Evolutionary conservation across 2,888 invertebrate species (phyloP), one percentile per base, ranked within the genome.

Genomic region (Pristionchus arcanus): DNA sequence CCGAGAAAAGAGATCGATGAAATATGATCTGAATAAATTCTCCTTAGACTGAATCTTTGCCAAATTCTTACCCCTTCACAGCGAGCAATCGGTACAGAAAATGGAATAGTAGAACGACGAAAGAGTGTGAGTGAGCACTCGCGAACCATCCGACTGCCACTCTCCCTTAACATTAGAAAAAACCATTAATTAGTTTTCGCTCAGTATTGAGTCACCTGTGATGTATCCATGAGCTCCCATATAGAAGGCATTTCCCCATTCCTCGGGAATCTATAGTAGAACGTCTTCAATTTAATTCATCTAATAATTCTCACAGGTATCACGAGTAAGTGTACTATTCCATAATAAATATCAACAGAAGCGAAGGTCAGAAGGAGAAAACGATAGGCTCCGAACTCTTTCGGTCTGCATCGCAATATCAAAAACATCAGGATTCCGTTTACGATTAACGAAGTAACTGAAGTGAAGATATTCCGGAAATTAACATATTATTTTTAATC

Each of bases 301-400:
- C 13, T 1, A 16, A 7, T 0, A 3, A 4, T 21, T 66, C 87
- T 68, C 2, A 87, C 87, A 1, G 87, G 87, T 42, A 87, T 87
- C 5, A 87, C 87, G 1, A 87, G 66, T n/a, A 87, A 87, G 68
- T 87, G 87, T 5, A 87, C 87, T 3, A 87, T 5, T 42, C 49
- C 87, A 42, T 87, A 87, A 49, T 87, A 87, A 5, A 87, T 37
- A 31, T 87, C 87, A 87, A 87, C 87, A 49, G 87, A 87, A 68
- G 87, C 66, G 28, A 87, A 87, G 28, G 87, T 87, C 3, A 87
- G 34, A 28, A 87, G 68, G 3, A 87, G 68, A 49, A 53, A 87
- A 28, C 81, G 81, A 81, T 81, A 81, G 28, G 81, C 49, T 2
- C 81, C 81, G 37, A 74, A 74, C 5, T 74, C 81, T 28, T 81